Percentiles rank a stretch among this genome's conserved stretches.
phyloP scores from a whole-genome alignment of 1,140 invertebrate species.

The Caenorhabditis remanei region DNA sequence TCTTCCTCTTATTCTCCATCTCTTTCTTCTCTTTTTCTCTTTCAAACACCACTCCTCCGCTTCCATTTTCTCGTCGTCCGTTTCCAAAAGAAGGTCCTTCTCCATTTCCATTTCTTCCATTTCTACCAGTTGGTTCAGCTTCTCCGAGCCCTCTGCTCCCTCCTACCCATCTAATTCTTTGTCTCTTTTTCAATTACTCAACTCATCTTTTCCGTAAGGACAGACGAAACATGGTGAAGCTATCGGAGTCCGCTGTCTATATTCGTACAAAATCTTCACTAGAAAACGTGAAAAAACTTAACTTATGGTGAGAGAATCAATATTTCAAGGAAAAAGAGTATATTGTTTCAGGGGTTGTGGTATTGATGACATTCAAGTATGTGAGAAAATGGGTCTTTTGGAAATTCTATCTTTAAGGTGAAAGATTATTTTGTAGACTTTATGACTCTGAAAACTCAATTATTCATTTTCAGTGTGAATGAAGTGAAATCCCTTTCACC shows the following conservation, averaged over 20 bases:
- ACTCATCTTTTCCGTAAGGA: background rate
- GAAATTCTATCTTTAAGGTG: conserved; percentile 67
- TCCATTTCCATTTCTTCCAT: conserved; percentile 22
- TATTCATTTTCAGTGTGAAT: conserved; percentile 66
- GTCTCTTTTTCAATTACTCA: conserved; percentile 29
- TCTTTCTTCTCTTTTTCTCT: conserved; percentile 4
- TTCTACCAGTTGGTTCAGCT: conserved; percentile 7
- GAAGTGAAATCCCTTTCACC: conserved; percentile 63
- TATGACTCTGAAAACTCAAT: background rate
- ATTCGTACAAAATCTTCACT: conserved; percentile 67
- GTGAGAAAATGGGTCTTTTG: conserved; percentile 68
- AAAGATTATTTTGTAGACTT: background rate
- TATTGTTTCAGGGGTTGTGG: conserved; percentile 69
- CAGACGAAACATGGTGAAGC: conserved; percentile 66
- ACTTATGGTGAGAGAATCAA: conserved; percentile 65
- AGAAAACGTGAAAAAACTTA: conserved; percentile 67
- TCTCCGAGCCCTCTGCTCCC: background rate
- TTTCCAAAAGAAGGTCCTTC: conserved; percentile 42
- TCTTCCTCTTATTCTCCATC: conserved; percentile 45
- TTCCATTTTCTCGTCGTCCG: background rate
- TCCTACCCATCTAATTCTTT: conserved; percentile 42
- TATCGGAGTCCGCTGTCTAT: conserved; percentile 67
- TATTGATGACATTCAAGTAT: conserved; percentile 70
- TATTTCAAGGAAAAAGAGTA: conserved; percentile 11
- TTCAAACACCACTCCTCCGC: conserved; percentile 12